A percentile compares a stretch with the other conserved stretches of the same genome.
phyloP scores from a whole-genome alignment of 2,888 invertebrate genomes.

The Cosmia pyralina region DNA sequence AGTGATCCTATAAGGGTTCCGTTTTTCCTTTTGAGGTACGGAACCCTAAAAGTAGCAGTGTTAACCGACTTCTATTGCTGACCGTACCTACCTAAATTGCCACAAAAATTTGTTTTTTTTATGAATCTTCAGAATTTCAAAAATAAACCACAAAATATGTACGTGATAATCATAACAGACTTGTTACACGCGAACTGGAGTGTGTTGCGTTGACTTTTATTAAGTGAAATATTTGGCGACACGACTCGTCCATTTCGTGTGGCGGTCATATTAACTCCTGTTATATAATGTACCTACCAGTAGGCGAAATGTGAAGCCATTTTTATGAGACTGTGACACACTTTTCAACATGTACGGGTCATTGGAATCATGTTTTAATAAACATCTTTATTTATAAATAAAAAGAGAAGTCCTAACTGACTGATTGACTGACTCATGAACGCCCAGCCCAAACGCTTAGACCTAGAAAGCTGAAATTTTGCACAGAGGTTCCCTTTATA shows the following conservation, averaged over 20 bases:
- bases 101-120: neutral
- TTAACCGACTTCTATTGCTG: too few species aligned
- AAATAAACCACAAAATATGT: conserved; percentile 7
- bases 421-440: too few species aligned
- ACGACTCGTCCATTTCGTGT: conserved; percentile 49
- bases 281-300: conserved; percentile 8
- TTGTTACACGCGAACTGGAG: conserved; percentile 26
- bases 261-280: conserved; percentile 18
- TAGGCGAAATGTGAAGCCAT: conserved; percentile 15
- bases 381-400: too few species aligned
- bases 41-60: too few species aligned
- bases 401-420: too few species aligned
- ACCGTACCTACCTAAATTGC: neutral
- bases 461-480: too few species aligned
- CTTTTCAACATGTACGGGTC: neutral
- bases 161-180: conserved; percentile 1
- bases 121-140: neutral
- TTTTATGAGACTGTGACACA: conserved; percentile 5
- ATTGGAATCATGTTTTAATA: too few species aligned
- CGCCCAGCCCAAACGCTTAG: too few species aligned
- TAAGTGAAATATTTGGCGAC: conserved; percentile 33
- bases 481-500: too few species aligned
- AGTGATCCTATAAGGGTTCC: too few species aligned
- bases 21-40: too few species aligned
- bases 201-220: conserved; percentile 28